These are phyloP conservation scores for Spilosoma lubricipeda DNA, from an alignment of 2,888 invertebrate species.

Conservation along the genomic window DNA sequence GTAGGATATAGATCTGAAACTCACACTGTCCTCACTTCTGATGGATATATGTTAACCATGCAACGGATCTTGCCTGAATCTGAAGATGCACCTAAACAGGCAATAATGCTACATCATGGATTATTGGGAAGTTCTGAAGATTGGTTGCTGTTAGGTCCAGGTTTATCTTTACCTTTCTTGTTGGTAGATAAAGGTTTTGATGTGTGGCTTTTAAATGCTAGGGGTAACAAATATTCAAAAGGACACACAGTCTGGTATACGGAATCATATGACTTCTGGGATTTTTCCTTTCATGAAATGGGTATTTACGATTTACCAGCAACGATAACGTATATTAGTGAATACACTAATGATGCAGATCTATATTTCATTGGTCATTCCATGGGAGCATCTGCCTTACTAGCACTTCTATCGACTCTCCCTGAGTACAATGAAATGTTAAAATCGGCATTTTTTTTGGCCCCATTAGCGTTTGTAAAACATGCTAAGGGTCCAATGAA, in stretches of 20 bases:
- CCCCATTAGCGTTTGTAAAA: conserved; percentile 64
- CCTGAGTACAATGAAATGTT: conserved; percentile 59
- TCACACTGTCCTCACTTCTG: conserved; percentile 57
- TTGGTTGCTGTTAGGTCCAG: conserved; percentile 62
- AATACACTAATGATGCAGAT: conserved; percentile 41
- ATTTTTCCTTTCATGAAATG: conserved; percentile 71
- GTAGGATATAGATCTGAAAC: conserved; percentile 51
- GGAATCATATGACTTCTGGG: conserved; percentile 55
- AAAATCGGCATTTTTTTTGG: conserved; percentile 58
- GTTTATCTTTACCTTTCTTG: conserved; percentile 59
- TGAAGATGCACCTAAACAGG: conserved; percentile 22
- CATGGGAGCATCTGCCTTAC: conserved; percentile 63
- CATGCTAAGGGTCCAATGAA: conserved; percentile 60
- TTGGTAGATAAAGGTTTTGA: conserved; percentile 84
- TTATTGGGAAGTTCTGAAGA: conserved; percentile 65
- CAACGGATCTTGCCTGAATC: conserved; percentile 52
- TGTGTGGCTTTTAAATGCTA: conserved; percentile 84
- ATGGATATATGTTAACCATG: conserved; percentile 60
- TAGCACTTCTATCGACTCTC: conserved; percentile 57
- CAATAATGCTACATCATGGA: conserved; percentile 62
- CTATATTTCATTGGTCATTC: conserved; percentile 65
- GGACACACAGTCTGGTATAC: conserved; percentile 39
- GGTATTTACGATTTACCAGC: conserved; percentile 63
- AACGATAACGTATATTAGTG: conserved; percentile 56
- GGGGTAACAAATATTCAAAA: conserved; percentile 66